Evolutionary conservation across 2,888 invertebrate genomes (phyloP), one percentile per base, ranked within the genome.

Genomic region (Agapostemon virescens): DNA sequence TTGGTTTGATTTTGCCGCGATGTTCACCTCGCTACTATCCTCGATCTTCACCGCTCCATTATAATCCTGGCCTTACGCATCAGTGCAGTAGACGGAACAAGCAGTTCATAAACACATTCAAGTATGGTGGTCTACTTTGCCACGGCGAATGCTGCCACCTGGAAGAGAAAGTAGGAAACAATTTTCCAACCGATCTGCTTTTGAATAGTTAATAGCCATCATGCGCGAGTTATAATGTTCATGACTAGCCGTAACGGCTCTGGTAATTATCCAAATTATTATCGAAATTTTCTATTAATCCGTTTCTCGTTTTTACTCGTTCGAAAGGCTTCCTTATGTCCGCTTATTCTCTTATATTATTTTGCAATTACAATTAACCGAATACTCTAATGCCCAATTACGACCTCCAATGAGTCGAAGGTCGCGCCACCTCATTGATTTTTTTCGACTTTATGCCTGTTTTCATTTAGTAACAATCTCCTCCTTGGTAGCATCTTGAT

Each of bases 81-180:
- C 20, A 23, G 36, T 20, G 17, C 17, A 63, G 17, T 23, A 36
- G 33, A 49, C 33, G 33, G 52, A 42, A 17, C 9, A 58, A 58
- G 26, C 3, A 23, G 30, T 61, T 71, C n/a, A 42, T 71, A 58
- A 63, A 71, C 61, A 45, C 61, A 63, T 63, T 71, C 23, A 71
- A 63, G 63, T 36, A 45, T 45, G 45, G 42, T 42, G 36, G 45
- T 33, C 20, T 61, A 30, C 7, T 61, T 52, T 13, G 23, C 13
- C 23, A n/a, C 23, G 45, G n/a, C n/a, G n/a, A 49, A 17, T 20
- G 45, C n/a, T 49, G 45, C 45, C n/a, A 49, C 2, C 45, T 49
- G n/a, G 9, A 49, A n/a, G 45, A 9, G n/a, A 49, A n/a, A 49
- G n/a, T 9, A n/a, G n/a, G n/a, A 3, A 49, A 1, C 2, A 9